Conservation (phyloP, 2,888 invertebrate genomes). For the Heliconius aoede region DNA sequence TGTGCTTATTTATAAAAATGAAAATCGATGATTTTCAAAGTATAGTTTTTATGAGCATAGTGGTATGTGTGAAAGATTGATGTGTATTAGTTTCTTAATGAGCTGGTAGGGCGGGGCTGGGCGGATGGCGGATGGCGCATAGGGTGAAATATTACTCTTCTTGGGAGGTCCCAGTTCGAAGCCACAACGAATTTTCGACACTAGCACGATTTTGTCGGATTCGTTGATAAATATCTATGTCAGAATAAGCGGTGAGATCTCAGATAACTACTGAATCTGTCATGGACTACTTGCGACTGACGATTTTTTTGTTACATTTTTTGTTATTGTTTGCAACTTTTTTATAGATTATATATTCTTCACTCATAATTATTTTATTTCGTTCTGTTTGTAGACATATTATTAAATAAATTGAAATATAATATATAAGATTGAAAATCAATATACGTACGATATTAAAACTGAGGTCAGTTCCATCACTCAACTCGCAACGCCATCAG, state of each 20-base stretch:
- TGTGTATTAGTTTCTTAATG: slow-evolving; percentile 79
- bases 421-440: not conserved
- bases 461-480: too few relatives aligned
- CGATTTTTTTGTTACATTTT: slow-evolving; percentile 22
- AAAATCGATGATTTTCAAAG: slow-evolving; percentile 39
- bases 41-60: slow-evolving; percentile 41
- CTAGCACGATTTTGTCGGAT: slow-evolving; percentile 81
- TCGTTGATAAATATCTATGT: slow-evolving; percentile 75
- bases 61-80: slow-evolving; percentile 66
- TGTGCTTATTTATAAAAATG: slow-evolving; percentile 21
- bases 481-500: too few relatives aligned
- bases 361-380: slow-evolving; percentile 16
- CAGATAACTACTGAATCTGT: slow-evolving; percentile 59
- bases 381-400: not conserved
- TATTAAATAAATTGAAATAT: not conserved
- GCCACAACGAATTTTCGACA: slow-evolving; percentile 79
- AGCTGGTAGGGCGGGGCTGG: slow-evolving; percentile 71
- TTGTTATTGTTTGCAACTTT: slow-evolving; percentile 25
- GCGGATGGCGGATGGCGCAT: slow-evolving; percentile 62
- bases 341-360: slow-evolving; percentile 18
- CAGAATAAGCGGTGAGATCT: slow-evolving; percentile 62
- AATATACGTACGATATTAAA: not conserved
- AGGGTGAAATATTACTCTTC: slow-evolving; percentile 78
- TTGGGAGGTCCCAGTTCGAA: slow-evolving; percentile 75
- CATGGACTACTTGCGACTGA: slow-evolving; percentile 42